These are phyloP conservation scores for Cheilosia urbana DNA, from an alignment of 2,888 invertebrate species.

Conservation along the genomic window DNA sequence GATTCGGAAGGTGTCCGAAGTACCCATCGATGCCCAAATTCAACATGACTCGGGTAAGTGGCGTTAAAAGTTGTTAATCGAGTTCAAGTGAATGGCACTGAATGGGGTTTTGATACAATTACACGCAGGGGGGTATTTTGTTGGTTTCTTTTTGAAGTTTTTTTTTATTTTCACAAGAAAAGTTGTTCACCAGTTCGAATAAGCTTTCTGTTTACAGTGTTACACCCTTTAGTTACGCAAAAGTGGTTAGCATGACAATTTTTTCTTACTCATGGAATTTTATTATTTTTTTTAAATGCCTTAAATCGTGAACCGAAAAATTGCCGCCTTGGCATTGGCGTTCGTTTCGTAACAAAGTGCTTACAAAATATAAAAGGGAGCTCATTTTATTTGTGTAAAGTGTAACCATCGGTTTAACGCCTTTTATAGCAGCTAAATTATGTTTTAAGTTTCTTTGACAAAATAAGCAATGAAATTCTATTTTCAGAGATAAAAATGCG, in stretches of 20 bases:
- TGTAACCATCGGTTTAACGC: not conserved
- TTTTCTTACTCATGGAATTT: not conserved
- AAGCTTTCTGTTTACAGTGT: not conserved
- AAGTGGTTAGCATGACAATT: not conserved
- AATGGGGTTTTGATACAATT: not conserved
- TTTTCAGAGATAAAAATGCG: no score
- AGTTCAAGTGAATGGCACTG: conserved; percentile 9
- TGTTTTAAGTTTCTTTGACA: not conserved
- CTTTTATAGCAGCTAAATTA: not conserved
- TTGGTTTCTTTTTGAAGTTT: not conserved
- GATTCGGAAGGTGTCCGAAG: conserved; percentile 88
- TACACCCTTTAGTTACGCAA: not conserved
- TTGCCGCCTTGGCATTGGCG: conserved; percentile 40
- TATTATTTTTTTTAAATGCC: conserved; percentile 4
- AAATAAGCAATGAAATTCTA: no score
- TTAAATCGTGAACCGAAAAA: conserved; percentile 46
- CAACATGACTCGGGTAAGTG: conserved; percentile 87
- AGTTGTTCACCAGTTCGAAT: not conserved
- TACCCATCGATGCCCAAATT: conserved; percentile 88
- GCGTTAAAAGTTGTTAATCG: conserved; percentile 14
- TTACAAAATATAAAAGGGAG: not conserved
- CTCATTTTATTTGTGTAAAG: not conserved
- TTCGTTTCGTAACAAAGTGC: not conserved
- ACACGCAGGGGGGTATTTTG: not conserved
- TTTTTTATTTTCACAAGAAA: not conserved